Evolutionary conservation across 2,113 vertebrate species (phyloP).

Genomic region (Forbesichthys papilliferus): DNA sequence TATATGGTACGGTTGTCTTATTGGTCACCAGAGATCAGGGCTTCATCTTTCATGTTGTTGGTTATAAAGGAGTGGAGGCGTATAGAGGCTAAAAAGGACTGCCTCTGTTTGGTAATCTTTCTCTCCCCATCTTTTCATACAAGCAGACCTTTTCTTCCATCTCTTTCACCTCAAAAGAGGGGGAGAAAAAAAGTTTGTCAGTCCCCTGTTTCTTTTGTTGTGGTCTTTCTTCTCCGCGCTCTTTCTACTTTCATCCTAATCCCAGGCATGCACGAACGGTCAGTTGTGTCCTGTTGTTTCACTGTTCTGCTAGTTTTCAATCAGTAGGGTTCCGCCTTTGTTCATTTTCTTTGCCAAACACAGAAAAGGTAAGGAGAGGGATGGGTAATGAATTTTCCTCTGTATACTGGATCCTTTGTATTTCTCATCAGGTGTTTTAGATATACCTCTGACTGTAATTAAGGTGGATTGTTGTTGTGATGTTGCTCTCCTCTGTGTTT

Average conservation of each 20-base stretch:
- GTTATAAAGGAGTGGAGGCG: slow-evolving; percentile 68
- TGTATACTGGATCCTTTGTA: slow-evolving; percentile 86
- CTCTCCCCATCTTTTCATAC: slow-evolving; percentile 83
- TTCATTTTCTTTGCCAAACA: slow-evolving; percentile 94
- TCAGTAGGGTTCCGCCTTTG: slow-evolving; percentile 94
- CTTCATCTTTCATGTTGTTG: slow-evolving; percentile 68
- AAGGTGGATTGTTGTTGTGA: slow-evolving; percentile 70
- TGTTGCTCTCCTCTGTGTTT: slow-evolving; percentile 68
- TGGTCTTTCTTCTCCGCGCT: slow-evolving; percentile 92
- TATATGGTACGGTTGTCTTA: slow-evolving; percentile 57
- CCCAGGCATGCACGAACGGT: slow-evolving; percentile 98
- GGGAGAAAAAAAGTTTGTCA: slow-evolving; percentile 91
- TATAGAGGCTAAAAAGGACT: slow-evolving; percentile 78
- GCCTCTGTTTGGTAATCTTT: slow-evolving; percentile 88
- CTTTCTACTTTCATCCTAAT: slow-evolving; percentile 98
- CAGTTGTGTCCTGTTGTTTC: slow-evolving; percentile 98
- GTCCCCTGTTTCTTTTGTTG: slow-evolving; percentile 95
- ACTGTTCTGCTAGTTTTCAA: slow-evolving; percentile 97
- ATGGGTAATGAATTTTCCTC: slow-evolving; percentile 88
- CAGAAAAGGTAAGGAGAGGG: slow-evolving; percentile 95
- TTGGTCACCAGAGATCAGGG: slow-evolving; percentile 54
- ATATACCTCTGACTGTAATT: slow-evolving; percentile 77
- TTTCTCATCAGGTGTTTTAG: slow-evolving; percentile 73
- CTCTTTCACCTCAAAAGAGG: slow-evolving; percentile 84
- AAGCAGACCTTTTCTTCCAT: slow-evolving; percentile 80